Percentiles rank a stretch among this genome's conserved stretches.
phyloP scores from a whole-genome alignment of 2,113 vertebrate genomes.

The Calyptomena viridis region DNA sequence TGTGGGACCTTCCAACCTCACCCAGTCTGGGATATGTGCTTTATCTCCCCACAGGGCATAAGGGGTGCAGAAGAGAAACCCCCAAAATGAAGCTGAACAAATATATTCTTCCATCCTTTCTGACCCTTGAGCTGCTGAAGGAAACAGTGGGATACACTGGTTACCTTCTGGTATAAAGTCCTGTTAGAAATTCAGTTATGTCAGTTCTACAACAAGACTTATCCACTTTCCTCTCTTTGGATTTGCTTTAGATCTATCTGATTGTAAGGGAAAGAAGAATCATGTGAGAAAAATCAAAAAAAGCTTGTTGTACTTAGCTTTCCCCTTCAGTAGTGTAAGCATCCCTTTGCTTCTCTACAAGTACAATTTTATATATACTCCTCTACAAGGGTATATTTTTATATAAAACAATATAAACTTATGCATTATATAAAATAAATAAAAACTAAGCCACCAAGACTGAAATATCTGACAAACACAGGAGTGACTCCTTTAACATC shows the following conservation, averaged over 20 bases:
- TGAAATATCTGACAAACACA: neutral
- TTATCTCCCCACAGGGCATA: neutral
- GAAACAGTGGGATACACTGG: neutral
- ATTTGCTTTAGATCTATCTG: neutral
- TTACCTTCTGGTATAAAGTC: neutral
- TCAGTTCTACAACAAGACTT: neutral
- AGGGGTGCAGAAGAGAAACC: neutral
- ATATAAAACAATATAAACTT: neutral
- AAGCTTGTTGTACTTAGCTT: neutral
- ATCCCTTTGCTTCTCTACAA: neutral
- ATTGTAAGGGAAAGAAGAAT: neutral
- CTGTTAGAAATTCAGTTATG: neutral
- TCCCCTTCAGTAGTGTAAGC: neutral
- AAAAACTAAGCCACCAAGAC: neutral
- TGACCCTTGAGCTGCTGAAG: neutral
- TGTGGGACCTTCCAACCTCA: neutral
- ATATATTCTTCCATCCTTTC: neutral
- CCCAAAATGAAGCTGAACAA: neutral
- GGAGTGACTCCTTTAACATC: neutral
- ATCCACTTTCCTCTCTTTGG: neutral
- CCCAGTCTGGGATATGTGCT: rapidly evolving
- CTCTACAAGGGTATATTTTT: neutral
- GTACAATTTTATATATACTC: neutral
- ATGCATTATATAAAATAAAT: neutral
- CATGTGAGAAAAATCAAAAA: neutral